Base-by-base conservation (phyloP, 2,888 invertebrate genomes). In the Lypha dubia region DNA sequence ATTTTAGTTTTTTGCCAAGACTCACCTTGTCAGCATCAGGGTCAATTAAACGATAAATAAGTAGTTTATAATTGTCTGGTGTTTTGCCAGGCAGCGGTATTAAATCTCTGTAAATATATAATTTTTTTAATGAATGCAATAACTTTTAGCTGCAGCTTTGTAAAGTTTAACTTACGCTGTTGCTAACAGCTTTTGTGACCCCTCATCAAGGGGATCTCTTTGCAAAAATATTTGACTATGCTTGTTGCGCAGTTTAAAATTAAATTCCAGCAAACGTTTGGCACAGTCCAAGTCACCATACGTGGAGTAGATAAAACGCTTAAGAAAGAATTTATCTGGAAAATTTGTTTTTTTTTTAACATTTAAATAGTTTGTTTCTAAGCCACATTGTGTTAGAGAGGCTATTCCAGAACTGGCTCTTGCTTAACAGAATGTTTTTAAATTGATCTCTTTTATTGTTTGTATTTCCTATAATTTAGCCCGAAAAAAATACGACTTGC, bases 31-130 rank as follows among this genome's bases (percentile, higher is more conserved):
- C 95, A 41, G 95, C 91, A 88, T 95, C 94, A 0, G 93, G 93
- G 87, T 94, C 94, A 74, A 93, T 93, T 35, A 96, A 90, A 4
- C 95, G 93, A 89, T 95, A 95, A 67, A 96, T 92, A 84, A 95
- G 94, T 13, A 95, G 91, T 90, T 94, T 95, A 90, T 95, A 94
- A 89, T 95, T 95, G 87, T 95, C 94, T 85, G 94, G 93, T 1
- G 95, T 95, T 85, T 94, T 92, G 86, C 94, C 94, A 0, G 95
- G 95, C 63, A 96, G 92, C 1, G 95, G 95, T 44, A 95, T 90
- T 92, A 95, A 93, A 90, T 96, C 95, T 22, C 96, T 96, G 41
- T 6, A 41, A 81, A 49, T n/a, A n/a, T n/a, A n/a, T n/a, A n/a
- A 13, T 41, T 51, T 53, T 13, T 56, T 13, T 20, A 44, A 58